Conservation (phyloP, 1,140 invertebrate genomes). For the Chrysomallon squamiferum region DNA sequence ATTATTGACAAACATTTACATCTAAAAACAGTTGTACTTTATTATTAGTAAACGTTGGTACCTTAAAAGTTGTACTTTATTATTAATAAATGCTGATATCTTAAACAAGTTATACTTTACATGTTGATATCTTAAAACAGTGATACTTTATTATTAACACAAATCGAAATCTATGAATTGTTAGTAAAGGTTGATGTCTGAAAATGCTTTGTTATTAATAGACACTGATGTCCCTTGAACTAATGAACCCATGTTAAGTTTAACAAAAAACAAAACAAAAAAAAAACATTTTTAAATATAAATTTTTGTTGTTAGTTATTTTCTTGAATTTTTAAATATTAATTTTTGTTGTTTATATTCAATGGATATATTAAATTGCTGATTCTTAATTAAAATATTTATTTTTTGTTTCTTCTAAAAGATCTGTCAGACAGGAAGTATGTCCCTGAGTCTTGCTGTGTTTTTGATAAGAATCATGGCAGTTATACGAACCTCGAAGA, state of each 20-base stretch:
- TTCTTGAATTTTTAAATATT: no score
- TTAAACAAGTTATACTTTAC: background rate
- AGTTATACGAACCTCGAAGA: slow-evolving; percentile 15
- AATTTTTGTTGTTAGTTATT: no score
- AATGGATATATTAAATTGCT: background rate
- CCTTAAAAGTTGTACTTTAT: background rate
- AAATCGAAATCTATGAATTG: no score
- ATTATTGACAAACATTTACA: background rate
- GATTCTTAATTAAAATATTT: background rate
- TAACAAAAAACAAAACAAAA: no score
- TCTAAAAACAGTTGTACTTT: background rate
- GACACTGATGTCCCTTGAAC: no score
- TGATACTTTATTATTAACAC: no score
- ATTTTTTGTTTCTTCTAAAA: background rate
- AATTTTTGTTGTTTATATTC: no score
- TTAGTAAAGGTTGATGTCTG: no score
- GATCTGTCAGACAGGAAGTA: slow-evolving; percentile 9
- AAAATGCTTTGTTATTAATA: no score
- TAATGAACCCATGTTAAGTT: no score
- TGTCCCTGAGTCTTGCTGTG: slow-evolving; percentile 38
- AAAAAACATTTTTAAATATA: no score
- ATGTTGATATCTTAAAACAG: no score
- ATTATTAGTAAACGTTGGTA: background rate
- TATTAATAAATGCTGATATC: background rate
- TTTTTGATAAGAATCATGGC: slow-evolving; percentile 19